Conservation (phyloP, 1,140 invertebrate genomes). For the Rhizoglyphus robini region DNA sequence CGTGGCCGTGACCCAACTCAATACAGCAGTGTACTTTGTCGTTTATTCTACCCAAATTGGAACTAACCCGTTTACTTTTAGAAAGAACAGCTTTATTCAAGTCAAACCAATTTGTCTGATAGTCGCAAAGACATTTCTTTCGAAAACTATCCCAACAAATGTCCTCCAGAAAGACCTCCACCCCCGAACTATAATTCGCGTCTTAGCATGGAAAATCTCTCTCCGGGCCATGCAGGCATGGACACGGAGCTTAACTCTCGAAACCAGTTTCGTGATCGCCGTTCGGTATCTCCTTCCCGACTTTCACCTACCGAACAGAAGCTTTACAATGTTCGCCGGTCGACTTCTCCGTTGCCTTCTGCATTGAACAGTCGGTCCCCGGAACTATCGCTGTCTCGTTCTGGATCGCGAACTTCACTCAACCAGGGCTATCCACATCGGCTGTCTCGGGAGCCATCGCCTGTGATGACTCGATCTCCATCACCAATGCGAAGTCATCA, state of each 20-base stretch:
- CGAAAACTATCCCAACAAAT: too few species aligned
- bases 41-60: not conserved
- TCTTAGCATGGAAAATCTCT: not conserved
- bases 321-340: not conserved
- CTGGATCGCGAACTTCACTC: not conserved
- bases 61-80: not conserved
- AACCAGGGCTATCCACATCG: not conserved
- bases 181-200: not conserved
- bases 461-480: not conserved
- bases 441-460: constrained; percentile 1
- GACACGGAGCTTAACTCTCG: not conserved
- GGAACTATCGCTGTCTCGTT: not conserved
- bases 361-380: not conserved
- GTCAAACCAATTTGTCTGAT: too few species aligned
- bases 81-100: not conserved
- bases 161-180: constrained; percentile 7
- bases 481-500: not conserved
- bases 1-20: not conserved
- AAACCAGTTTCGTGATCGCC: not conserved
- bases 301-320: not conserved
- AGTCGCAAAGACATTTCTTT: too few species aligned
- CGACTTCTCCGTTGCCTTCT: constrained; percentile 3
- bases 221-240: not conserved
- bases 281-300: not conserved
- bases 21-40: constrained; percentile 2